Evolutionary conservation across 2,888 invertebrate genomes (phyloP), one percentile per base, ranked within the genome.

Genomic region (Bugulina stolonifera): DNA sequence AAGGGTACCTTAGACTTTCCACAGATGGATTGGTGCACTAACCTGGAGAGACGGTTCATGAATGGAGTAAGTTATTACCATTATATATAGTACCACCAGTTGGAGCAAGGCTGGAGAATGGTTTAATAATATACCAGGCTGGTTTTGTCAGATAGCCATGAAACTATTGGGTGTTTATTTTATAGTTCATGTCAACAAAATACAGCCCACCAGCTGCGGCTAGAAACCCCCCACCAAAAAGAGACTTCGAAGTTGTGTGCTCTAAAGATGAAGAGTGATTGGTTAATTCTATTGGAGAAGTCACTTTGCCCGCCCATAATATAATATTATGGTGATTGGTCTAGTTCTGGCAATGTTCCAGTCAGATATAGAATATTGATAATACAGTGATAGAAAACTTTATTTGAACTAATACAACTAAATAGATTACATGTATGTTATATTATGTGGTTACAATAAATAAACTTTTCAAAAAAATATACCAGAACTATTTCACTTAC

Each of bases 251-350:
- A 25, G 14, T n/a, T 5, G 23, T 23, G 5, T 57, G 57, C 57
- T 57, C 57, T n/a, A 57, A n/a, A 5, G 23, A 5, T n/a, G 14
- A 22, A 57, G 18, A 22, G n/a, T 23, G 25, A 18, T 5, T 3
- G 25, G 5, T 25, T 14, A 57, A 57, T 57, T 57, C 57, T n/a
- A n/a, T 57, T 57, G 57, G 57, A 57, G 18, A 57, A n/a, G 52
- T 10, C 52, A 52, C 10, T 14, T 52, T n/a, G n/a, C n/a, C n/a
- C n/a, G n/a, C n/a, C n/a, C n/a, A n/a, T n/a, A n/a, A n/a, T n/a
- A n/a, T n/a, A n/a, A n/a, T n/a, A n/a, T n/a, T n/a, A n/a, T n/a
- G n/a, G n/a, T n/a, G n/a, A n/a, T n/a, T n/a, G n/a, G n/a, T n/a
- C n/a, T n/a, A n/a, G n/a, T n/a, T n/a, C n/a, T n/a, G n/a, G n/a